Evolutionary conservation across 2,888 invertebrate species (phyloP).

Genomic region (Leptura quadrifasciata): DNA sequence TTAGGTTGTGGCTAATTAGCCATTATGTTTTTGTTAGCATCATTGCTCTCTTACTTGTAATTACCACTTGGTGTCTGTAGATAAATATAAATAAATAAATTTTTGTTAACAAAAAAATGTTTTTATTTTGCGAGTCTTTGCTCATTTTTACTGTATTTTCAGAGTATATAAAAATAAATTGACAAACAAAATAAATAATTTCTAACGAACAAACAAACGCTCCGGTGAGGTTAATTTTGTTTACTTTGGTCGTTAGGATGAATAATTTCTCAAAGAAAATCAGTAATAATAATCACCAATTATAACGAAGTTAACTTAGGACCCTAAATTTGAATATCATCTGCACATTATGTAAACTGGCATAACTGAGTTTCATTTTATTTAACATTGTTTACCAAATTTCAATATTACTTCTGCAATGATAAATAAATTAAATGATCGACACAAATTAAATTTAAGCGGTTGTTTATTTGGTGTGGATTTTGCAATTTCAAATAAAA

Average conservation of each 20-base stretch:
- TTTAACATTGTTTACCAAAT: not conserved
- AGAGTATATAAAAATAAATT: not conserved
- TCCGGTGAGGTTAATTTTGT: not conserved
- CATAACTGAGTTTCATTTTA: not conserved
- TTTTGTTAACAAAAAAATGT: too few species aligned
- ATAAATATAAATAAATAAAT: too few species aligned
- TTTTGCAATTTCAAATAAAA: not conserved
- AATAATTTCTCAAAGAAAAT: not conserved
- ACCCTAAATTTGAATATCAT: slow-evolving; percentile 17
- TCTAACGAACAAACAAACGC: not conserved
- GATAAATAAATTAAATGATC: not conserved
- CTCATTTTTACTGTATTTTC: too few species aligned
- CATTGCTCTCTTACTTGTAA: too few species aligned
- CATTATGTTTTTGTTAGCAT: too few species aligned
- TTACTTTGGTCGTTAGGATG: not conserved
- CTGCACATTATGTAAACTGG: slow-evolving; percentile 16
- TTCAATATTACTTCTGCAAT: not conserved
- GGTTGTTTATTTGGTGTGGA: not conserved
- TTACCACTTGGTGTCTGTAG: too few species aligned
- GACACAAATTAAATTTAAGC: not conserved
- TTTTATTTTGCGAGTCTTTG: too few species aligned
- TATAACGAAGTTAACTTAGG: slow-evolving; percentile 5
- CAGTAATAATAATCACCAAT: not conserved
- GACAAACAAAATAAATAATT: not conserved
- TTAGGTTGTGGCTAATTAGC: too few species aligned